Conservation (phyloP, 2,113 vertebrate species). For the Regulus satrapa region DNA sequence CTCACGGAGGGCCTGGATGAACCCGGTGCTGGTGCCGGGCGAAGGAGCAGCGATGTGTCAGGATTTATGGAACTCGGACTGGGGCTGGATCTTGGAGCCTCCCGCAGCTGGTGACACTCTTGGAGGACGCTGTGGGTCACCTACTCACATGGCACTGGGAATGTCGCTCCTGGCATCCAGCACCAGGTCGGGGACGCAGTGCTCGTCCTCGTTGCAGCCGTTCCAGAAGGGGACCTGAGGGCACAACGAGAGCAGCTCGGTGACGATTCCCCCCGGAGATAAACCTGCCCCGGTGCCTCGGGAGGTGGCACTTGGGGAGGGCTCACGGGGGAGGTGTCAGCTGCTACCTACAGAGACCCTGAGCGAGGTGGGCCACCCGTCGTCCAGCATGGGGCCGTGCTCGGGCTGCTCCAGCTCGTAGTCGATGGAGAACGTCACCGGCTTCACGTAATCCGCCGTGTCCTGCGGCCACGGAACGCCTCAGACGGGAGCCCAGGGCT, state of each 20-base stretch:
- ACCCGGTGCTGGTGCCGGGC: background rate
- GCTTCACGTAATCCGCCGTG: constrained; percentile 90
- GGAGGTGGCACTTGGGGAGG: background rate
- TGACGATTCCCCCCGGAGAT: accelerated
- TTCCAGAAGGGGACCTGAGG: constrained; percentile 95
- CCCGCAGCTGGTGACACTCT: accelerated
- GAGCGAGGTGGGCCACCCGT: constrained; percentile 86
- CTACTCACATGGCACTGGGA: constrained; percentile 83
- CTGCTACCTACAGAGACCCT: constrained; percentile 78
- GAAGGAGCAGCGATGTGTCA: background rate
- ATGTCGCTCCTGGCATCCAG: constrained; percentile 86
- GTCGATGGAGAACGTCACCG: constrained; percentile 84
- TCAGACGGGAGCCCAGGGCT: background rate
- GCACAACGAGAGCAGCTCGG: accelerated
- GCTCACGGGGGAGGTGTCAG: background rate
- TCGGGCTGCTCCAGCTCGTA: constrained; percentile 76
- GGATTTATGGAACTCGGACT: accelerated
- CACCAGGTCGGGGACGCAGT: constrained; percentile 88
- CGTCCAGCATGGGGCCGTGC: constrained; percentile 81
- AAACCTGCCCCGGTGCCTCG: background rate
- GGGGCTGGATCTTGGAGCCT: background rate
- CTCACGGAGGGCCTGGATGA: background rate
- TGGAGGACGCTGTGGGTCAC: background rate
- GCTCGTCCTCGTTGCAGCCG: constrained; percentile 92
- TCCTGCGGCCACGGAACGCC: constrained; percentile 70